These are phyloP conservation scores for Carterocephalus palaemon DNA, from an alignment of 2,888 invertebrate genomes.

Conservation along the genomic window DNA sequence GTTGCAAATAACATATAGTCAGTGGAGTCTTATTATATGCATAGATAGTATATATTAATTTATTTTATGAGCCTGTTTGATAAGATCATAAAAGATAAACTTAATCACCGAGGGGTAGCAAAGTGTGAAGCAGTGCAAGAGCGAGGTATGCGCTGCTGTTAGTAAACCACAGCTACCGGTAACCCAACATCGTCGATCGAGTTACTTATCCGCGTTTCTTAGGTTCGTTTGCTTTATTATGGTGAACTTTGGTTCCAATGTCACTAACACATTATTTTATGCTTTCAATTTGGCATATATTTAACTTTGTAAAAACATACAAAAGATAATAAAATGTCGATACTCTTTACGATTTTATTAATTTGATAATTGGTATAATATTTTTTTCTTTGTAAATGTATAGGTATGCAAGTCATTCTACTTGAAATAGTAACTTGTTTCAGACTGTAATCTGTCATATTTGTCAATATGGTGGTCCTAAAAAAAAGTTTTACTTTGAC, in stretches of 20 bases:
- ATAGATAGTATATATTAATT: too few species aligned
- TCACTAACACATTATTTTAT: too few species aligned
- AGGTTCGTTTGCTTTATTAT: conserved; percentile 22
- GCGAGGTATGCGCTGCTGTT: conserved; percentile 17
- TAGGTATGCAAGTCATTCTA: too few species aligned
- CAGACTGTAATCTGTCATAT: not conserved
- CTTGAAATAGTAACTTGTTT: too few species aligned
- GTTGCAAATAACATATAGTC: too few species aligned
- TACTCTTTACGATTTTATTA: not conserved
- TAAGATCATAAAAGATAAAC: not conserved
- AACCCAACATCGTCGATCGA: conserved; percentile 38
- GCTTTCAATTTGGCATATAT: too few species aligned
- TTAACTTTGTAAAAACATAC: not conserved
- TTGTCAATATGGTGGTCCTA: not conserved
- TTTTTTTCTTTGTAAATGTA: too few species aligned
- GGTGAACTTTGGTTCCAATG: not conserved
- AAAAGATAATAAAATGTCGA: not conserved
- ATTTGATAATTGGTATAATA: not conserved
- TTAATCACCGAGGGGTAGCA: not conserved
- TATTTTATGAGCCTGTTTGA: too few species aligned
- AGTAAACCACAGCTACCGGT: conserved; percentile 41
- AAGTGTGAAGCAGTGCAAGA: conserved; percentile 1
- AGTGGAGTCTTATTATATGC: too few species aligned
- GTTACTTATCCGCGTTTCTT: conserved; percentile 50
- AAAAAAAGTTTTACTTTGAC: too few species aligned